Evolutionary conservation across 2,797 vertebrate species (phyloP), one percentile per base, ranked within the genome.

Genomic region (Pangasius macronema): DNA sequence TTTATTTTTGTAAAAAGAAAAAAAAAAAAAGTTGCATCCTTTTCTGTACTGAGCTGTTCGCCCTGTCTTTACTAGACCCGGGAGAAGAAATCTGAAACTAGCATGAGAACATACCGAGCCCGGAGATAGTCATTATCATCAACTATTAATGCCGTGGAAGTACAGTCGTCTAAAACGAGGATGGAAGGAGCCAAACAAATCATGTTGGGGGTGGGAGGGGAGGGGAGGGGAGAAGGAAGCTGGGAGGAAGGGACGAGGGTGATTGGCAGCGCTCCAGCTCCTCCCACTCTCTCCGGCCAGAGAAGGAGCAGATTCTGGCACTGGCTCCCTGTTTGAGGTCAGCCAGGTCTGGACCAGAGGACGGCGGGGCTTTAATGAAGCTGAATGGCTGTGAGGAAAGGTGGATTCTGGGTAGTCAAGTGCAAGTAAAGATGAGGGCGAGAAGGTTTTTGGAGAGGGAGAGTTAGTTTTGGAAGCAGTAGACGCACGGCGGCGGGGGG

Each of bases 201-300:
- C 61, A 53, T 1, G 2, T 16, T 18, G 14, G 27, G 39, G 39
- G 39, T 3, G 36, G 36, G 24, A 7, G 27, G 24, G 57, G 68
- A 30, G 13, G 10, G 36, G 42, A 33, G 22, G 22, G 18, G 36
- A 30, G 33, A 30, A n/a, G 57, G 13, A n/a, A 16, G 30, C 27
- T 13, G n/a, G 65, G 51, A 73, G 53, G 70, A 63, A 75, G 13
- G 57, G 49, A 51, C 3, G 24, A 73, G n/a, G 1, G 30, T 94
- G 94, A 79, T 53, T 93, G 92, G 95, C 91, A 91, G 89, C 85
- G 83, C 89, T 92, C 94, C 95, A 94, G 93, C 93, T 88, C 89
- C 83, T 89, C 86, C 1, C 85, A 0, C 87, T 88, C 70, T 91
- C 89, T 87, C 76, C 82, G 89, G 77, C 82, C 65, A 89, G 0